A percentile compares a stretch with the other conserved stretches of the same genome.
Conservation (phyloP, 2,888 invertebrate species). For the Tenthredo distinguenda region DNA sequence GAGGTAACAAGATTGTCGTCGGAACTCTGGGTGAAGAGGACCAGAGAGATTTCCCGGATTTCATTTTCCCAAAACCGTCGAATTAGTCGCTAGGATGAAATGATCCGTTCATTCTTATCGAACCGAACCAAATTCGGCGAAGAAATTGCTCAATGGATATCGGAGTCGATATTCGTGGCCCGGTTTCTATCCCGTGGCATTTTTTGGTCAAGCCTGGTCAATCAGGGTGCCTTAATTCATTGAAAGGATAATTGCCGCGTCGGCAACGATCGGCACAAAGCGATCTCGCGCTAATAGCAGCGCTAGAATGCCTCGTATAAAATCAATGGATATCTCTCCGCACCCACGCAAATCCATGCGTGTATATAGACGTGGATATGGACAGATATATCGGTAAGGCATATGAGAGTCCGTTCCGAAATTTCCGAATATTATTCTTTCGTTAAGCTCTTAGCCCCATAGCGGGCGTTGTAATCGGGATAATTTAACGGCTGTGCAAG, state of each 20-base stretch:
- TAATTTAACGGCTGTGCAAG: conserved; percentile 52
- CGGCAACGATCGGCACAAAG: conserved; percentile 9
- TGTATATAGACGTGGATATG: background rate
- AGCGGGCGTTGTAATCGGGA: conserved; percentile 39
- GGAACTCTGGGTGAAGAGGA: background rate
- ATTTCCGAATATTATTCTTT: conserved; percentile 21
- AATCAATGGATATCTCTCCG: background rate
- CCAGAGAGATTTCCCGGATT: background rate
- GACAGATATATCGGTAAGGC: background rate
- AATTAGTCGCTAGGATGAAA: too few species aligned
- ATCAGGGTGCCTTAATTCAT: background rate
- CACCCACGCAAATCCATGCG: background rate
- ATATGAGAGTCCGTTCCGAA: background rate
- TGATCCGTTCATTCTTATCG: background rate
- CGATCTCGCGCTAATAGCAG: background rate
- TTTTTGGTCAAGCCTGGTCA: background rate
- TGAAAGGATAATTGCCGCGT: background rate
- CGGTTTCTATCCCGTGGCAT: background rate
- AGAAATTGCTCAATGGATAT: background rate
- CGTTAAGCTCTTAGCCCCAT: background rate
- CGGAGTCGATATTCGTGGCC: background rate
- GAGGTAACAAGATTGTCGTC: conserved; percentile 59
- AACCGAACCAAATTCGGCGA: background rate
- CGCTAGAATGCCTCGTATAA: background rate
- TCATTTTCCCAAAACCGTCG: background rate